These are phyloP conservation scores for Diadumene lineata DNA, from an alignment of 92 coral and sea anemone species.

Conservation along the genomic window DNA sequence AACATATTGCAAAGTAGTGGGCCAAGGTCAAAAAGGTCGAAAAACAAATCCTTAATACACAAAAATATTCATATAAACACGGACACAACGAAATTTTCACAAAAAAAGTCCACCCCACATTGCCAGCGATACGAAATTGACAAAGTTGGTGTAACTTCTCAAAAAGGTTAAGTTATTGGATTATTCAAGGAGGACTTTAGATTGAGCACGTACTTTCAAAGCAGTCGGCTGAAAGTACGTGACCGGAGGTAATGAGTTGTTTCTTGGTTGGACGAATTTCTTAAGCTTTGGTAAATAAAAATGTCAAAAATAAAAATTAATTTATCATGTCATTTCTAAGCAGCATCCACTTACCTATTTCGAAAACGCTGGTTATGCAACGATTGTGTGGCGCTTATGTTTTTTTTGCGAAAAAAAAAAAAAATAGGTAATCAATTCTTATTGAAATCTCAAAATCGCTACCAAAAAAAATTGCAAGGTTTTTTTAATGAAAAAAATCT, in stretches of 20 bases:
- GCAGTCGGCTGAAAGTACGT: not conserved
- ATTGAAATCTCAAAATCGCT: not conserved
- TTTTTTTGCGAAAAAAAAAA: no score
- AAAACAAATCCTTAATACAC: not conserved
- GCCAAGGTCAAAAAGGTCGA: conserved; percentile 13
- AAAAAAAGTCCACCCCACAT: not conserved
- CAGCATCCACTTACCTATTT: no score
- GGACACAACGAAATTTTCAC: not conserved
- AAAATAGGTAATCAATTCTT: not conserved
- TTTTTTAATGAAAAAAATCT: no score
- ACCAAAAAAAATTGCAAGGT: not conserved
- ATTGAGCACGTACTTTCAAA: not conserved
- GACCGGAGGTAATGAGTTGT: conserved; percentile 5
- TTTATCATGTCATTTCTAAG: not conserved
- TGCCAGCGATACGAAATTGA: no score
- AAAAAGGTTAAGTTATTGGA: not conserved
- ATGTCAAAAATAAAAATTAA: not conserved
- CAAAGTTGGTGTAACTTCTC: conserved; percentile 1
- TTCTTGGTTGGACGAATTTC: not conserved
- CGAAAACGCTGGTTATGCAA: no score
- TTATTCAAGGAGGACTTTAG: not conserved
- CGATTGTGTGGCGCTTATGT: no score
- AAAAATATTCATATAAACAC: not conserved
- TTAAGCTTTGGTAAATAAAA: not conserved
- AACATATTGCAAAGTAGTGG: not conserved